Evolutionary conservation across 2,797 vertebrate species (phyloP).

Genomic region (Anguilla megastoma): DNA sequence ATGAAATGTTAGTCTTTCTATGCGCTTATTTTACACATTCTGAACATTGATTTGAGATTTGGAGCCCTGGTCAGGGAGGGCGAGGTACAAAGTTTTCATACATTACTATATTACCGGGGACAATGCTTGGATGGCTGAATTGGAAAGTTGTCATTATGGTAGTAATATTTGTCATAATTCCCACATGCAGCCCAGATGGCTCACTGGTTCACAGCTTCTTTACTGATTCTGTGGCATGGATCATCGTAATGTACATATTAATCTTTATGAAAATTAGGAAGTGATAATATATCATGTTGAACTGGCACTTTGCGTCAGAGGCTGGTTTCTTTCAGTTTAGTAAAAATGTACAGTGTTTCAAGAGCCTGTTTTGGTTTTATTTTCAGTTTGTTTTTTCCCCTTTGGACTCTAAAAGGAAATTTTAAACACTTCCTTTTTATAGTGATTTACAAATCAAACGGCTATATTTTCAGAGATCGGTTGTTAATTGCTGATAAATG

Average conservation of each 20-base stretch:
- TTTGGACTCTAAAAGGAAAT: neutral
- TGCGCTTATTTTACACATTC: slow-evolving; percentile 4
- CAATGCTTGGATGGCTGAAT: neutral
- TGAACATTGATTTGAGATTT: neutral
- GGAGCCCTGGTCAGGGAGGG: neutral
- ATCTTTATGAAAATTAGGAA: neutral
- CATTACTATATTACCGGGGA: neutral
- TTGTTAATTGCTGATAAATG: neutral
- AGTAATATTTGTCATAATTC: neutral
- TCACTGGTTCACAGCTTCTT: neutral
- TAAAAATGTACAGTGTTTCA: neutral
- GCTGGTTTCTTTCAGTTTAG: neutral
- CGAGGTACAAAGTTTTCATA: neutral
- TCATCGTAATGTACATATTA: neutral
- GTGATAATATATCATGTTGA: neutral
- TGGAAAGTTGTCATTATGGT: neutral
- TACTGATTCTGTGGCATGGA: neutral
- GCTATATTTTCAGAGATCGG: neutral
- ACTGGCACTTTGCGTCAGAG: neutral
- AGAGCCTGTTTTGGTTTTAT: neutral
- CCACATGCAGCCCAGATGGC: neutral
- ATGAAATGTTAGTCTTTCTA: slow-evolving; percentile 16
- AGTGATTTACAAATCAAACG: neutral
- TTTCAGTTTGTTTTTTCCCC: neutral
- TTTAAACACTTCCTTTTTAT: neutral